Evolutionary conservation across 2,113 vertebrate species (phyloP).

Genomic region (Nothoprocta pentlandii): DNA sequence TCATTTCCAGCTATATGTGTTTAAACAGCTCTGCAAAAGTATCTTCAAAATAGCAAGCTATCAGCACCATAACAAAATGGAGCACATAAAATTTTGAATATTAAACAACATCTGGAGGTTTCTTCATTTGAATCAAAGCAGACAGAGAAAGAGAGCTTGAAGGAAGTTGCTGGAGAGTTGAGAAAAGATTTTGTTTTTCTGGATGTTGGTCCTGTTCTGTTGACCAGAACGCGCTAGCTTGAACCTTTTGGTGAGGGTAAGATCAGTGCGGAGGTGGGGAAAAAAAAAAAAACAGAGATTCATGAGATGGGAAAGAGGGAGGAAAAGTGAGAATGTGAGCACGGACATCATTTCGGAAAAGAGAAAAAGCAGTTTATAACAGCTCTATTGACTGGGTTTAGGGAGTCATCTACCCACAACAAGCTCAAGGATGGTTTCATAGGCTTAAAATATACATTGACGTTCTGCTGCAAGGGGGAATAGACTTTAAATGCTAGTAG

Average conservation of each 20-base stretch:
- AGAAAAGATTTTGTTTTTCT: not conserved
- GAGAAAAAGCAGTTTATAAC: not conserved
- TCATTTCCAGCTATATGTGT: not conserved
- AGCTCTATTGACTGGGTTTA: not conserved
- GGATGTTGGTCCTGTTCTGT: not conserved
- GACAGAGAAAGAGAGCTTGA: not conserved
- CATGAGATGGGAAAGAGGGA: not conserved
- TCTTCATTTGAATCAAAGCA: not conserved
- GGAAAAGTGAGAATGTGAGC: not conserved
- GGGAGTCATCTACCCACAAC: no score
- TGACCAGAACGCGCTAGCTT: accelerated
- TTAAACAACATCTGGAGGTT: not conserved
- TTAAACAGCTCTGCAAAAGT: not conserved
- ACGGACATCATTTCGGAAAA: not conserved
- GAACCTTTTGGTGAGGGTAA: not conserved
- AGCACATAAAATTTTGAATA: not conserved
- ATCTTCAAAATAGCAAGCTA: not conserved
- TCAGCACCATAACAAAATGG: not conserved
- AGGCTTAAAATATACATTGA: not conserved
- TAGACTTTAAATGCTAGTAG: not conserved
- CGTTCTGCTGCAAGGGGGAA: not conserved
- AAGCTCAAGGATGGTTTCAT: not conserved
- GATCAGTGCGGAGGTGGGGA: not conserved
- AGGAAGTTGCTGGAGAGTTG: not conserved
- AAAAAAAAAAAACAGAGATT: not conserved